Evolutionary conservation across 2,888 invertebrate species (phyloP), one percentile per base, ranked within the genome.

Genomic region (Callinectes sapidus): DNA sequence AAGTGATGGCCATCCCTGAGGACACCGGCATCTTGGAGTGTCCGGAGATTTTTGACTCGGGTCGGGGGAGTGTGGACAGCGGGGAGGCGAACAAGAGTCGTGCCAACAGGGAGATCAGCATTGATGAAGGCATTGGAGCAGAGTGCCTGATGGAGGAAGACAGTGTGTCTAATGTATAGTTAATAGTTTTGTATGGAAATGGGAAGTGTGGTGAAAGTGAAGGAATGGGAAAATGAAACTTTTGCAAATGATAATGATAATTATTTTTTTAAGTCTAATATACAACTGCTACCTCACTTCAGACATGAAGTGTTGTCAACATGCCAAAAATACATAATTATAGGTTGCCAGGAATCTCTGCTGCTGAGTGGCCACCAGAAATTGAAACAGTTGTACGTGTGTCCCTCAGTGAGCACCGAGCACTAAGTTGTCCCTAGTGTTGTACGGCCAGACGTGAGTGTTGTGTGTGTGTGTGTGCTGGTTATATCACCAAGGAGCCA

Each of bases 51-150:
- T 87, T 90, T 28, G 92, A 92, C 81, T 93, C 92, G 23, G 92
- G 92, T 32, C 48, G 92, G 88, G 89, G 90, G 1, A 93, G 91
- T 66, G 66, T 90, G 48, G 92, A 93, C 54, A 93, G 91, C 55
- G 92, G 88, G 28, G 92, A 91, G 13, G 88, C 42, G n/a, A 42
- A n/a, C 55, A 93, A 93, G 66, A 89, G 18, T 18, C 89, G 90
- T n/a, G 91, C 92, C 55, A 54, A 39, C 39, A 54, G 87, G 42
- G 90, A 93, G 86, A 71, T 93, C 39, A 93, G 92, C 85, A 89
- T 93, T n/a, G 92, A 93, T 54, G 92, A 93, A 39, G 92, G 92
- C 28, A 89, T 93, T 14, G 92, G 92, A 32, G 61, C 61, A 10
- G 92, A 93, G 71, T 93, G 91, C 23, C 35, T 93, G 39, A 42